Base-by-base conservation (phyloP, 2,113 vertebrate genomes). In the Spizaetus ornatus region DNA sequence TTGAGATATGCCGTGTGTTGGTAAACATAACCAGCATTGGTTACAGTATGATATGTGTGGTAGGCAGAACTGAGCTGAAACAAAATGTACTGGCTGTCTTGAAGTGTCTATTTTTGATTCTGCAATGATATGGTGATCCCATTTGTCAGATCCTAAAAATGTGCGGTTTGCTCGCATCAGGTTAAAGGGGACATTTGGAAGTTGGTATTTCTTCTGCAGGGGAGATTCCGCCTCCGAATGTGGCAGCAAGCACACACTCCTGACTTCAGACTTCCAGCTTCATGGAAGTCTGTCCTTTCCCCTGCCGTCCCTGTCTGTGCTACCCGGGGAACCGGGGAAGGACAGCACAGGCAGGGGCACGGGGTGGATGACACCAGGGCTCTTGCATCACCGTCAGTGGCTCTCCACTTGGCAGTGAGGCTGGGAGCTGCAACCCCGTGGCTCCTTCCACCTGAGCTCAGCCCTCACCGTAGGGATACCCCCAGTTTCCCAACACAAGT, bases 311-410 rank as follows among this genome's bases (percentile, higher is more conserved):
- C 12, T 1, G 0, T 22, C 31, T 65, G 50, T 62, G 36, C n/a
- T 58, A 22, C 59, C 21, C 0, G 2, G 18, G 61, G 42, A 82
- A 76, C 21, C 0, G 2, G 18, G 61, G 42, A 82, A 76, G 29
- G 47, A 45, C 22, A 70, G 59, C 16, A 9, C 9, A 12, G n/a
- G 26, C 63, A 48, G 23, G 40, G 29, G 27, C 65, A 77, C 2
- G 7, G 3, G 2, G 1, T 0, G 1, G 34, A 4, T 48, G 67
- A 23, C 31, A 13, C 4, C 7, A 29, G 48, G n/a, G 14, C 13
- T 74, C 25, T 34, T 70, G 50, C 25, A 9, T 13, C 11, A 5
- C 0, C 1, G 9, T 21, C 27, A n/a, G n/a, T 16, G 36, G 8
- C 38, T 66, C 31, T 58, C 29, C 1, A 1, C 45, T 67, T 66